phyloP scores from a whole-genome alignment of 35 echinoderm and acorn worm species.

The Diadema setosum region DNA sequence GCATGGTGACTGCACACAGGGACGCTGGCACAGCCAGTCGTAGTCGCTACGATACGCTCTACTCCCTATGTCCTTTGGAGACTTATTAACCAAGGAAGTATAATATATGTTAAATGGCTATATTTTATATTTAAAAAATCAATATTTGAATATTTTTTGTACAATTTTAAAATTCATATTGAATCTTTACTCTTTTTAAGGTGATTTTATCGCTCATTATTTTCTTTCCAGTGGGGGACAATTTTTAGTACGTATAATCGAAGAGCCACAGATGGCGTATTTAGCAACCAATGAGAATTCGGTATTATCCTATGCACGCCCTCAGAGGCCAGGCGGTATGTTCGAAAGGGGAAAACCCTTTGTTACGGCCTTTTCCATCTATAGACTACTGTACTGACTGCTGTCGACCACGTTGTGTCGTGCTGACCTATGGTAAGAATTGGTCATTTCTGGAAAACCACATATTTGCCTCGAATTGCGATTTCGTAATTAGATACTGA shows the following conservation, averaged over 20 bases:
- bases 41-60: not conserved
- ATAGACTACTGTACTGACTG: no score
- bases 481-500: no score
- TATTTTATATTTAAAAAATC: no score
- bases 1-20: no score
- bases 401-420: not conserved
- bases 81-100: no score
- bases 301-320: not conserved
- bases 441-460: not conserved
- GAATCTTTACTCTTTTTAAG: no score
- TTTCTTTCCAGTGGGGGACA: not conserved
- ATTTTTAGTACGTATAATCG: not conserved
- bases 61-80: not conserved
- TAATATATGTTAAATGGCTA: no score
- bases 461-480: not conserved
- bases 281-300: slow-evolving; percentile 49
- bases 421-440: no score
- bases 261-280: slow-evolving; percentile 26
- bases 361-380: not conserved
- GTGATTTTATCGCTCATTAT: no score
- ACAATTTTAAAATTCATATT: no score
- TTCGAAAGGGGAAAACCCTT: slow-evolving; percentile 12
- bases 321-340: not conserved
- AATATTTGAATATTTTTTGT: no score
- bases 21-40: not conserved